Percentiles rank a stretch among this genome's conserved stretches.
Conservation (phyloP, 2,888 invertebrate genomes). For the Xestoiulus laeticollis region DNA sequence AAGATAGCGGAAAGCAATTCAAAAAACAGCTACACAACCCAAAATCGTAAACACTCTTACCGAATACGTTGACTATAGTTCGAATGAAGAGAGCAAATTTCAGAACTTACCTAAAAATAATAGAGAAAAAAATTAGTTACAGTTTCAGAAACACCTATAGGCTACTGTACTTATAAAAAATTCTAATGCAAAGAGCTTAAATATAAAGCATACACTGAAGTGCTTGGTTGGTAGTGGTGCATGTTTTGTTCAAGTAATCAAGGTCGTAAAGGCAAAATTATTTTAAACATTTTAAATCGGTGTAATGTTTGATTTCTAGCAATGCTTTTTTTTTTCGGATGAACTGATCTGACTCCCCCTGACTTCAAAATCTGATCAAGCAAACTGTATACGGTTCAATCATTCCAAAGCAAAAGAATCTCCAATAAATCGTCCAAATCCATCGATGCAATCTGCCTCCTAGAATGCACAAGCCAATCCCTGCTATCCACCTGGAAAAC, state of each 20-base stretch:
- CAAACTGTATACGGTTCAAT: not conserved
- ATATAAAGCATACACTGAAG: too few relatives aligned
- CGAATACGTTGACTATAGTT: not conserved
- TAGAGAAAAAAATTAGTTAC: not conserved
- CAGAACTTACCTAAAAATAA: not conserved
- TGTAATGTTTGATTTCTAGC: too few relatives aligned
- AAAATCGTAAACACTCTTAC: not conserved
- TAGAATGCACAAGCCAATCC: not conserved
- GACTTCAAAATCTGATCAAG: not conserved
- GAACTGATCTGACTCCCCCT: not conserved
- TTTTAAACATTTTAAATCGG: too few relatives aligned
- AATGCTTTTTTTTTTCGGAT: too few relatives aligned
- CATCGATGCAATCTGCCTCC: not conserved
- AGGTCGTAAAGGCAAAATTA: too few relatives aligned
- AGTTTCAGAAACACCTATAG: not conserved
- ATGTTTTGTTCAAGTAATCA: too few relatives aligned
- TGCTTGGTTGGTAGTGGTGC: too few relatives aligned
- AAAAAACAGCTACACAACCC: not conserved
- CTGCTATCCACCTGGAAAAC: not conserved
- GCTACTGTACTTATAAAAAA: too few relatives aligned
- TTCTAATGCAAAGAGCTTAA: too few relatives aligned
- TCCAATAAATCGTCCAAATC: not conserved
- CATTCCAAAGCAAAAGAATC: not conserved
- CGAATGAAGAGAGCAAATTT: not conserved
- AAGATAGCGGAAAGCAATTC: constrained; percentile 6